phyloP scores from a whole-genome alignment of 2,888 invertebrate genomes.

The Calliopum simillimum region DNA sequence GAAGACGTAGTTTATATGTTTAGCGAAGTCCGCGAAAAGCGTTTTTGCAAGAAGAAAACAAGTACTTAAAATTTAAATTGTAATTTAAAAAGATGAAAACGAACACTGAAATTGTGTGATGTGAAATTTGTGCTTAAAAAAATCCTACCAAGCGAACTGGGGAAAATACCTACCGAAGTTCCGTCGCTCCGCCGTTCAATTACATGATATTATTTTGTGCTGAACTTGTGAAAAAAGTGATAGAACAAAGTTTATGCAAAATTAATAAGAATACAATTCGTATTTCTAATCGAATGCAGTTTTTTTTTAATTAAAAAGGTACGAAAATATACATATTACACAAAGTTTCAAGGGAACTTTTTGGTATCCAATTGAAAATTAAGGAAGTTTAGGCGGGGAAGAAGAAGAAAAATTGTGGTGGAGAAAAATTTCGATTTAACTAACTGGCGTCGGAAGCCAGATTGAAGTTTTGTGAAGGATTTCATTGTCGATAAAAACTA shows the following conservation, averaged over 20 bases:
- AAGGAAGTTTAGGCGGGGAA: background rate
- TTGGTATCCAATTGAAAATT: conserved; percentile 2
- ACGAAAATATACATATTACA: background rate
- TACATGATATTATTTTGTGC: no score
- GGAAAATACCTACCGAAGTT: background rate
- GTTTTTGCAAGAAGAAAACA: no score
- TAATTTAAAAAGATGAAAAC: no score
- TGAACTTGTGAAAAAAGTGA: no score
- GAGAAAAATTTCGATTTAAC: conserved; percentile 5
- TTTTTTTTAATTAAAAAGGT: background rate
- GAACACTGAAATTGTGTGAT: no score
- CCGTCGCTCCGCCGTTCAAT: no score
- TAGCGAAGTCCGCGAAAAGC: no score
- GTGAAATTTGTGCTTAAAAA: background rate
- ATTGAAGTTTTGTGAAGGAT: conserved; percentile 31
- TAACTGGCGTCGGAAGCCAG: conserved; percentile 7
- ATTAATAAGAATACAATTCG: no score
- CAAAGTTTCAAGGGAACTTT: conserved; percentile 2
- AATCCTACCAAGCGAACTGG: background rate
- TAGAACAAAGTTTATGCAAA: no score
- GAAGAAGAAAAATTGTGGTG: background rate
- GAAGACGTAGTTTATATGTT: conserved; percentile 41
- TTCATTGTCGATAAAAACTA: no score
- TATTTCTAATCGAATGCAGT: background rate
- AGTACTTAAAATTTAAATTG: no score